A percentile compares a stretch with the other conserved stretches of the same genome.
Conservation (phyloP, 92 coral and sea anemone species). For the Pocillopora meandrina region DNA sequence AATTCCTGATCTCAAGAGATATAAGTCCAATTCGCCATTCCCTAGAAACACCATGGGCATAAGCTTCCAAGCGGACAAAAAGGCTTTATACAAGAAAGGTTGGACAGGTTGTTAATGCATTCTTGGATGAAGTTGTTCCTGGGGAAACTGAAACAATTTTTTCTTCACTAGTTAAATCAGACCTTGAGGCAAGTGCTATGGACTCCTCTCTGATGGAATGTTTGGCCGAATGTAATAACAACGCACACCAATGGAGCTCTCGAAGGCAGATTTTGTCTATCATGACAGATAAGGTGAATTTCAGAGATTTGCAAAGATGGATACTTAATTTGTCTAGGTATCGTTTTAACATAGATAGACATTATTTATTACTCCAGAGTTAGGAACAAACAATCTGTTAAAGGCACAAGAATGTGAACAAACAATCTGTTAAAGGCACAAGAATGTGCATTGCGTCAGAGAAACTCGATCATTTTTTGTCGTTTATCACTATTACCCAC, state of each 20-base stretch:
- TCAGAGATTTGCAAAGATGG: constrained; percentile 31
- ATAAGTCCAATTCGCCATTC: constrained; percentile 27
- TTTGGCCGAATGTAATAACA: constrained; percentile 51
- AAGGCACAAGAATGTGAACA: too few species aligned
- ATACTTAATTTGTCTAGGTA: too few species aligned
- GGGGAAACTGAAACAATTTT: background rate
- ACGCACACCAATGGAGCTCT: constrained; percentile 60
- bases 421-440: constrained; percentile 20
- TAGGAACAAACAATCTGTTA: too few species aligned
- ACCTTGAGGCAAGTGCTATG: constrained; percentile 14
- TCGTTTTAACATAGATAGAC: constrained; percentile 41
- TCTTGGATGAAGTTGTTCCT: constrained; percentile 45
- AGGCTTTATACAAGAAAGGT: constrained; percentile 45
- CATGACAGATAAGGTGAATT: constrained; percentile 49
- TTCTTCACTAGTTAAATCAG: background rate
- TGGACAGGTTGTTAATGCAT: constrained; percentile 36
- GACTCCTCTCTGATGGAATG: constrained; percentile 57
- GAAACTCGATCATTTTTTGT: constrained; percentile 57
- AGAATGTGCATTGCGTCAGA: constrained; percentile 54
- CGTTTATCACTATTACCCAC: constrained; percentile 53
- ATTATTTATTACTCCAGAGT: constrained; percentile 54
- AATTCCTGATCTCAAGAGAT: constrained; percentile 26
- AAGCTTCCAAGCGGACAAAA: constrained; percentile 58
- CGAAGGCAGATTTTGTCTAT: constrained; percentile 9
- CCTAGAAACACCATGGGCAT: constrained; percentile 52